Evolutionary conservation across 2,888 invertebrate species (phyloP), one percentile per base, ranked within the genome.

Genomic region (Diachrysia chrysitis): DNA sequence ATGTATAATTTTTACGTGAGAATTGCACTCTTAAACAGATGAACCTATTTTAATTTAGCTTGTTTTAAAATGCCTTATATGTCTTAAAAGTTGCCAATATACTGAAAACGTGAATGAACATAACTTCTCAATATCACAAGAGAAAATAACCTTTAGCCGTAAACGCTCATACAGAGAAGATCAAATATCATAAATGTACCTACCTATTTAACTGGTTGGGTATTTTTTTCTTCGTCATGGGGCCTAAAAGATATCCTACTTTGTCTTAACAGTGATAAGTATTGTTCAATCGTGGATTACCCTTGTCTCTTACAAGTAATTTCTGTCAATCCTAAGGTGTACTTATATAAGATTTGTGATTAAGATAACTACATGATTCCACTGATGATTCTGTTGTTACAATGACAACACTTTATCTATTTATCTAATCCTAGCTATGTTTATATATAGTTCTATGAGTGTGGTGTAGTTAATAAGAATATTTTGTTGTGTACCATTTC

Each of bases 151-250:
- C 2, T 25, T 25, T 25, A 5, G 5, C 25, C 25, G 25, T 5
- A n/a, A 16, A n/a, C n/a, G 5, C 14, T 16, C 3, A 0, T 14
- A 14, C 14, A 37, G 14, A n/a, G 42, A n/a, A 4, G n/a, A 42
- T n/a, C n/a, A 42, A 42, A 16, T 42, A 6, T 6, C 42, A n/a
- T n/a, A n/a, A n/a, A n/a, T 16, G 6, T 5, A 5, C n/a, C 16
- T n/a, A 14, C 37, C 6, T 42, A 42, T 6, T 14, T 5, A n/a
- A n/a, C n/a, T 42, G 14, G n/a, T n/a, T 16, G 42, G 42, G 42
- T 42, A 16, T 37, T 37, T 29, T 37, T 42, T 42, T 42, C 42
- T 42, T 42, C n/a, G n/a, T 42, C 42, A 42, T 42, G n/a, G n/a
- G n/a, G n/a, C n/a, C 42, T n/a, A 42, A 37, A n/a, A 42, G 5